Evolutionary conservation across 2,113 vertebrate species (phyloP), one percentile per base, ranked within the genome.

Genomic region (Lycocorax pyrrhopterus): DNA sequence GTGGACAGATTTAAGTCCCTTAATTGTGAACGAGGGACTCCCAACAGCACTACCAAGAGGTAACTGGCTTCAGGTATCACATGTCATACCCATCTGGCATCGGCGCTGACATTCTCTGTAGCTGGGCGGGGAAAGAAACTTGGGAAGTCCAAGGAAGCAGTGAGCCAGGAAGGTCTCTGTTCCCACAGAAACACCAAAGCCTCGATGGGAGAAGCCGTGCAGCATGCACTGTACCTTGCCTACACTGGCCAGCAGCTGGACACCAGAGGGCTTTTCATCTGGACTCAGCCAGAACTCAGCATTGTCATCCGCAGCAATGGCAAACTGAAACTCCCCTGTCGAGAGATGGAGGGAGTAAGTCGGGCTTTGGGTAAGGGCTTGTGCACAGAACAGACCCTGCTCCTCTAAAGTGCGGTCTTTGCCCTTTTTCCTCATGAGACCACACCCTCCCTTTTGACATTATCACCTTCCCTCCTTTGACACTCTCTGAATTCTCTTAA

Each of bases 261-360:
- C 73, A 81, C 98, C 98, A 21, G 98, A 96, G 19, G 98, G 98
- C 85, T 97, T 98, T 35, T 99, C 98, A 47, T 99, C 97, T 13
- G 53, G 67, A 91, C 99, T 99, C 92, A 99, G 98, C 99, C 99
- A 99, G 93, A 99, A 98, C 77, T 99, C 99, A 4, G 99, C 99
- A 68, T 99, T 99, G 97, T 99, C 98, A 60, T 99, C 98, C 1
- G 99, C 99, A 80, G 98, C 98, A 71, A 99, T 96, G 53, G 99
- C 99, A 97, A 99, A 99, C 94, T 99, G 98, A 96, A 99, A 98
- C 41, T 98, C 97, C 78, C 99, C 99, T 99, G 97, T 71, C 2
- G 7, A 93, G 85, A 97, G 60, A 97, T 25, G 72, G 32, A 79
- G 56, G 67, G 74, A 43, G 22, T 95, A 17, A 92, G 89, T 2